These are phyloP conservation scores for Silurus glanis DNA, from an alignment of 2,113 vertebrate species.

Conservation along the genomic window DNA sequence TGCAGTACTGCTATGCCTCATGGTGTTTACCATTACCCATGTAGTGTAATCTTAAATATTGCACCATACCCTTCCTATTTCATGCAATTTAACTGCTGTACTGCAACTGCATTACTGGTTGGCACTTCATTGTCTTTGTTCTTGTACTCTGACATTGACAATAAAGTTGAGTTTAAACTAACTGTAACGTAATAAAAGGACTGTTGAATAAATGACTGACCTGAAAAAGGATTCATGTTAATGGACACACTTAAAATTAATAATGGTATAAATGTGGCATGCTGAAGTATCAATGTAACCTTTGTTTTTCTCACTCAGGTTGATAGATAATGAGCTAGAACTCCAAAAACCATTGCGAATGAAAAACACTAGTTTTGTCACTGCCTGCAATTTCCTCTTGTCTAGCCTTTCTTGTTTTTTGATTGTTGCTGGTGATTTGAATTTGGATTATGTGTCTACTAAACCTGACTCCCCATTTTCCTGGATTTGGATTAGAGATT, in stretches of 20 bases:
- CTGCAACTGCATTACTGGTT: too few species aligned
- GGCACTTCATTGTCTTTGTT: too few species aligned
- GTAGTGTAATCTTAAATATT: too few species aligned
- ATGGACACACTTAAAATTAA: neutral
- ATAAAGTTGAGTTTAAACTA: too few species aligned
- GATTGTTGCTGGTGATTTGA: neutral
- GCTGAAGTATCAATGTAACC: neutral
- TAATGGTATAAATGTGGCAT: neutral
- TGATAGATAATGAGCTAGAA: neutral
- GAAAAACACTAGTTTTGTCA: neutral
- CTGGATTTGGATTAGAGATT: neutral
- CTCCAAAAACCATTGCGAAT: neutral
- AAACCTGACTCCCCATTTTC: neutral
- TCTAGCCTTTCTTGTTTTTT: neutral
- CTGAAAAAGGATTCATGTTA: neutral
- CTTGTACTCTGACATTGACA: too few species aligned
- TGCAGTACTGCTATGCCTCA: too few species aligned
- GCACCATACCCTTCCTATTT: too few species aligned
- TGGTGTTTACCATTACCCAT: too few species aligned
- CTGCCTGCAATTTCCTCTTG: neutral
- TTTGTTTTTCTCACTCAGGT: neutral
- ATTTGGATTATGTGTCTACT: neutral
- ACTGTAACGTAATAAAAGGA: too few species aligned
- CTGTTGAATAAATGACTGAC: neutral
- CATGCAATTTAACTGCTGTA: too few species aligned